Evolutionary conservation across 1,140 invertebrate genomes (phyloP), one percentile per base, ranked within the genome.

Genomic region (Microplitis demolitor): DNA sequence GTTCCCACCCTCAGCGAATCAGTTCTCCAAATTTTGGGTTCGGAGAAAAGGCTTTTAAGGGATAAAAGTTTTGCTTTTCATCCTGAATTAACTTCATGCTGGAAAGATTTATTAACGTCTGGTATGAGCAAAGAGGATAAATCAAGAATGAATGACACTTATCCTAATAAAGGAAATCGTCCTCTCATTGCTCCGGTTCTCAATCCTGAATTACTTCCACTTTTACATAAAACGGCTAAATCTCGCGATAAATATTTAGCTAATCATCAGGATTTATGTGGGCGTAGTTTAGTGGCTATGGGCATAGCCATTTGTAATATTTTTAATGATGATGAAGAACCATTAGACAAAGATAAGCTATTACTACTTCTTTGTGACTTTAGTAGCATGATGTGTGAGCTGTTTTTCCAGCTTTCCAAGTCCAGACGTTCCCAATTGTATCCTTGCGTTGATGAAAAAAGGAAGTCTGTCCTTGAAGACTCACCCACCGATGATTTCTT

Each of bases 221-320:
- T 67, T 3, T 58, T 72, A 4, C 63, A 67, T 4, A 63, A 74
- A 9, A 69, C 69, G 39, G 72, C 72, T 0, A 69, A 66, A 6
- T 66, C 34, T n/a, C 58, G 75, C 3, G 72, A 76, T 51, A 69
- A 61, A 45, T 74, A 74, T 37, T 69, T 76, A 2, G 34, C 16
- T 24, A 45, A 63, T 4, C 56, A 33, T 4, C 72, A 76, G 35
- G 69, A 76, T 34, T 31, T 71, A 16, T 39, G 61, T 54, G 72
- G 60, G 0, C 33, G 35, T n/a, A 66, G 34, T 6, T 61, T 76
- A 24, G 37, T 62, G 4, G 60, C 66, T 14, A 31, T 74, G 16
- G 69, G 68, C 13, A 45, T 45, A 16, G 61, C 68, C 0, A 56
- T 73, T 33, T 61, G 50, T 13, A 8, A 63, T 9, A 58, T 73